A percentile compares a stretch with the other conserved stretches of the same genome.
Conservation (phyloP, 2,113 vertebrate species). For the Mus spicilegus region DNA sequence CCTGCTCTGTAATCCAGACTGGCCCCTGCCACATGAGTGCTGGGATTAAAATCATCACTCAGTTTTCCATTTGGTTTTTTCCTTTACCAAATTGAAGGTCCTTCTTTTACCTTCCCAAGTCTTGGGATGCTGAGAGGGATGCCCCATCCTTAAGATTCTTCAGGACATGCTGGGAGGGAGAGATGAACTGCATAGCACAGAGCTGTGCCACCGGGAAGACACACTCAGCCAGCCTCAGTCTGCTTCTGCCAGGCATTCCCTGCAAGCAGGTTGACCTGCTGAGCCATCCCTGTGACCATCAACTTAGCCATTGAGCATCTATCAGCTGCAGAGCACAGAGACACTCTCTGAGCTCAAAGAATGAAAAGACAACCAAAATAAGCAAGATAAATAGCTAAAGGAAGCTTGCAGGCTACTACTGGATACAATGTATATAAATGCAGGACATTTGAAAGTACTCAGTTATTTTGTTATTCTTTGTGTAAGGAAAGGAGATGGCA, state of each 20-base stretch:
- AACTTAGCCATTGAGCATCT: not conserved
- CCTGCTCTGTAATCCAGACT: too few species aligned
- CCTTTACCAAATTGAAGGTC: not conserved
- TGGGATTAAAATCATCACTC: too few species aligned
- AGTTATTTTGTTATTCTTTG: not conserved
- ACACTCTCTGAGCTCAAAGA: not conserved
- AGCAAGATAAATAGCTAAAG: slow-evolving; percentile 24
- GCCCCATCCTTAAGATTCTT: slow-evolving; percentile 1
- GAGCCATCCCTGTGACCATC: not conserved
- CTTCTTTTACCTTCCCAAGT: not conserved
- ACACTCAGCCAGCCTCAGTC: not conserved
- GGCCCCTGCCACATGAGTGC: too few species aligned
- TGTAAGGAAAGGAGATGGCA: not conserved
- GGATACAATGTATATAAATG: slow-evolving; percentile 27
- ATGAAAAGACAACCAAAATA: not conserved
- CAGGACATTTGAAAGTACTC: not conserved
- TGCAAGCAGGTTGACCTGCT: too few species aligned
- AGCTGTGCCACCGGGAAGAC: not conserved
- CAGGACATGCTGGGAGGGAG: not conserved
- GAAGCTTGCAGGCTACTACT: not conserved
- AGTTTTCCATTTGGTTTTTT: not conserved
- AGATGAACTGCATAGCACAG: not conserved
- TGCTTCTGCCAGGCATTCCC: too few species aligned
- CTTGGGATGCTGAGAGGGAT: not conserved
- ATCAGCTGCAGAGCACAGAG: not conserved